Base-by-base conservation (phyloP, 1,140 invertebrate genomes). In the Bombus pascuorum region DNA sequence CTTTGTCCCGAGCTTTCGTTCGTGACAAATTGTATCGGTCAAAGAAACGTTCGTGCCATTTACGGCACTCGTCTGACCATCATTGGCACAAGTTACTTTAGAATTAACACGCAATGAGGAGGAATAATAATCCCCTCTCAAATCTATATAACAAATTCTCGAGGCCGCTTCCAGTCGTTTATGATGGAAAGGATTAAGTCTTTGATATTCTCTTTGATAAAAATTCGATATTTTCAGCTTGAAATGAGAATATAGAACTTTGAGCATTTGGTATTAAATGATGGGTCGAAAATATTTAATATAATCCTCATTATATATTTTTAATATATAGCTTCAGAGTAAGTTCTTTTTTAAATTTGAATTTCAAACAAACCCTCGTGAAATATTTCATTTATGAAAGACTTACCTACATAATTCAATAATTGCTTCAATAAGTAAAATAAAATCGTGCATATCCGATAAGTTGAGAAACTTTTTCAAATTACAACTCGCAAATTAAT, bases 21-120 rank as follows among this genome's bases (percentile, higher is more conserved):
- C 83, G 75, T 86, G 89, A 92, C 90, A 92, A 92, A 92, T 91
- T 85, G 89, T 90, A 83, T 83, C 80, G 65, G 57, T 59, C 62
- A 71, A 88, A 80, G 65, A 87, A 81, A 76, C 72, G 86, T 87
- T 59, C 77, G 87, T 86, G 78, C 78, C 83, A 90, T 83, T 88
- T 85, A 84, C 82, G 66, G 34, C 76, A 73, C 39, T 18, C 34
- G 39, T 66, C 73, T 68, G 44, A 71, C 66, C 66, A 53, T 39
- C 37, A 8, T 5, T 10, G 39, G 32, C 18, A 10, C 25, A 28
- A 57, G 12, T 78, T 70, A 25, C 44, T 72, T 25, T 42, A 15
- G 62, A 71, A 59, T 79, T 84, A 84, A 78, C 53, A 57, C 22
- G 13, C 8, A 34, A 66, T 4, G 28, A 53, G 25, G 9, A 9